A percentile compares a stretch with the other conserved stretches of the same genome.
Conservation (phyloP, 2,113 vertebrate genomes). For the Colaptes auratus region DNA sequence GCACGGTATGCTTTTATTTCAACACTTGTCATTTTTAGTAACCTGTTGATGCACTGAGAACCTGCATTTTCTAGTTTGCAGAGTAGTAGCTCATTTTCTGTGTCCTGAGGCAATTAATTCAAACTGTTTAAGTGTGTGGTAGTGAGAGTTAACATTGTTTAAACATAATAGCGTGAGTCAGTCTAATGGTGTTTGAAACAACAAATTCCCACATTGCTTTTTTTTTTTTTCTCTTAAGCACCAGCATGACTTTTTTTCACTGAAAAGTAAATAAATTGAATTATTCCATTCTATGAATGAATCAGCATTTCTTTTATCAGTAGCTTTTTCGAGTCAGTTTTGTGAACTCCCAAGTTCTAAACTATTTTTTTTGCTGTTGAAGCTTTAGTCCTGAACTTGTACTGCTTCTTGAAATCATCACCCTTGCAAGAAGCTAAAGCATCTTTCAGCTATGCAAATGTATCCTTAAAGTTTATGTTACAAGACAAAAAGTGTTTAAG, state of each 20-base stretch:
- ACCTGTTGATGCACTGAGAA: not conserved
- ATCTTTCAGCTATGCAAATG: not conserved
- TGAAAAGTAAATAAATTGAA: not conserved
- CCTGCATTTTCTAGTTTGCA: not conserved
- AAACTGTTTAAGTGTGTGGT: not conserved
- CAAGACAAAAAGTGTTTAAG: not conserved
- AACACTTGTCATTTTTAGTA: not conserved
- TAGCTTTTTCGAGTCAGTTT: not conserved
- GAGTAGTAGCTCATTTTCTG: not conserved
- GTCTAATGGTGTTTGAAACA: not conserved
- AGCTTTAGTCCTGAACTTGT: not conserved
- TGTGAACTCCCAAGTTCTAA: not conserved
- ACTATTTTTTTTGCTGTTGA: not conserved
- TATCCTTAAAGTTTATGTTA: not conserved
- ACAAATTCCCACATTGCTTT: not conserved
- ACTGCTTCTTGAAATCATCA: not conserved
- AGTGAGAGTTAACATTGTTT: slow-evolving; percentile 18
- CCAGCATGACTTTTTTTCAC: not conserved
- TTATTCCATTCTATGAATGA: not conserved
- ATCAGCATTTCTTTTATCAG: not conserved
- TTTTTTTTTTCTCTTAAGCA: not conserved
- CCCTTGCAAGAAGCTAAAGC: not conserved
- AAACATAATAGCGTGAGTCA: not conserved
- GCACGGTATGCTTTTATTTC: not conserved
- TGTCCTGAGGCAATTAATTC: slow-evolving; percentile 17